Percentiles rank a stretch among this genome's conserved stretches.
These are phyloP conservation scores for Otolemur garnettii DNA, from an alignment of 2,113 vertebrate genomes.

Conservation along the genomic window DNA sequence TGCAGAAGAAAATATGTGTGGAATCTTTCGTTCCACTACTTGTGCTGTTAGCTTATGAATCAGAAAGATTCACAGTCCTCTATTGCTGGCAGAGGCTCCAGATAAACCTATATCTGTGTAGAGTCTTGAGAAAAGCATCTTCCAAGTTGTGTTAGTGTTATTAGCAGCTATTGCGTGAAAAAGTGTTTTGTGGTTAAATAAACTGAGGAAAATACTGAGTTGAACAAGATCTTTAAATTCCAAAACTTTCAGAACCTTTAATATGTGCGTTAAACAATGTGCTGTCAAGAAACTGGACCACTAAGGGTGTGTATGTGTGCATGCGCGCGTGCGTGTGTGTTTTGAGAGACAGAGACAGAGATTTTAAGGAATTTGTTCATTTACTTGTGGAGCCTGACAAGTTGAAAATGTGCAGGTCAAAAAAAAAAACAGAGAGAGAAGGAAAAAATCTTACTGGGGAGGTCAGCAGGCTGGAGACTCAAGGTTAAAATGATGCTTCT, in stretches of 20 bases:
- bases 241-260: not conserved
- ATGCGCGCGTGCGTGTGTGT: not conserved
- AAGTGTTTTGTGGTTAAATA: constrained; percentile 32
- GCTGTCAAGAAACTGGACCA: not conserved
- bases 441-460: not conserved
- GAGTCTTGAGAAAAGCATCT: not conserved
- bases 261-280: not conserved
- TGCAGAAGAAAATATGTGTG: not conserved
- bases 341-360: too few relatives aligned
- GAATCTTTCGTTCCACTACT: not conserved
- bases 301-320: not conserved
- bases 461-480: not conserved
- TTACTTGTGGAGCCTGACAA: not conserved
- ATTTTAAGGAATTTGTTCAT: not conserved
- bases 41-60: not conserved
- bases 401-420: not conserved
- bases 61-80: not conserved
- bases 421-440: too few relatives aligned
- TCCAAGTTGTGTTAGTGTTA: not conserved
- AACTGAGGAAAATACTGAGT: not conserved
- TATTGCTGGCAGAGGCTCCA: not conserved
- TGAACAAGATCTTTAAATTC: not conserved
- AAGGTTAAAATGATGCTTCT: not conserved
- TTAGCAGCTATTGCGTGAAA: not conserved
- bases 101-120: not conserved